phyloP scores from a whole-genome alignment of 2,797 vertebrate genomes.

The Glossophaga mutica region DNA sequence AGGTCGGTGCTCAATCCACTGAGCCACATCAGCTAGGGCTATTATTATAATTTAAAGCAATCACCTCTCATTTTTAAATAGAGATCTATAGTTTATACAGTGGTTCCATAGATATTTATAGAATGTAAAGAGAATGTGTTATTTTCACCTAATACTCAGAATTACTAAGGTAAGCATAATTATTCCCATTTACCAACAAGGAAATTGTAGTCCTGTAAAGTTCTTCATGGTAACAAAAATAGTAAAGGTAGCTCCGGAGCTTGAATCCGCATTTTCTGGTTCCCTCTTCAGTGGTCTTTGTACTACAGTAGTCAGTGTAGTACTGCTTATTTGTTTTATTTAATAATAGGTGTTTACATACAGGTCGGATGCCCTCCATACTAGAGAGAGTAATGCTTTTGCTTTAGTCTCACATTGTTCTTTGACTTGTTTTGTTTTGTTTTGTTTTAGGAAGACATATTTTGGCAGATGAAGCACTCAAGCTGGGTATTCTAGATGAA shows the following conservation, averaged over 20 bases:
- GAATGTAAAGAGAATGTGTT: neutral
- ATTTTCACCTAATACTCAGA: neutral
- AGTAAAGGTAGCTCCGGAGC: neutral
- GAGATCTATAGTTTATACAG: neutral
- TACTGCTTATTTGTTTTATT: neutral
- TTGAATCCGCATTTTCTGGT: neutral
- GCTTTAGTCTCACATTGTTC: neutral
- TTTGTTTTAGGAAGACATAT: constrained; percentile 87
- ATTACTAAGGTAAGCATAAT: neutral
- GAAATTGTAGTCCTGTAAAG: neutral
- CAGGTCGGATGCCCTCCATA: neutral
- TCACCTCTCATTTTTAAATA: neutral
- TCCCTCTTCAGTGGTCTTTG: neutral
- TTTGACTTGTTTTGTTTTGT: constrained; percentile 61
- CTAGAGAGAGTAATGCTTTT: neutral
- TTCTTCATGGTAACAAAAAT: neutral
- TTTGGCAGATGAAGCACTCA: constrained; percentile 88
- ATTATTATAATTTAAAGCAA: neutral
- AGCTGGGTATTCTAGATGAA: constrained; percentile 91
- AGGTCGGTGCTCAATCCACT: too few species aligned
- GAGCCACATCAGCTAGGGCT: too few species aligned
- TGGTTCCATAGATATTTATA: neutral
- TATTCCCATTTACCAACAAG: neutral
- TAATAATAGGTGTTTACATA: neutral
- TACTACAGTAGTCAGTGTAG: neutral